Percentiles rank a stretch among this genome's conserved stretches.
These are phyloP conservation scores for Lepidocyrtoides sp. DNA, from an alignment of 2,888 invertebrate species.

Conservation along the genomic window DNA sequence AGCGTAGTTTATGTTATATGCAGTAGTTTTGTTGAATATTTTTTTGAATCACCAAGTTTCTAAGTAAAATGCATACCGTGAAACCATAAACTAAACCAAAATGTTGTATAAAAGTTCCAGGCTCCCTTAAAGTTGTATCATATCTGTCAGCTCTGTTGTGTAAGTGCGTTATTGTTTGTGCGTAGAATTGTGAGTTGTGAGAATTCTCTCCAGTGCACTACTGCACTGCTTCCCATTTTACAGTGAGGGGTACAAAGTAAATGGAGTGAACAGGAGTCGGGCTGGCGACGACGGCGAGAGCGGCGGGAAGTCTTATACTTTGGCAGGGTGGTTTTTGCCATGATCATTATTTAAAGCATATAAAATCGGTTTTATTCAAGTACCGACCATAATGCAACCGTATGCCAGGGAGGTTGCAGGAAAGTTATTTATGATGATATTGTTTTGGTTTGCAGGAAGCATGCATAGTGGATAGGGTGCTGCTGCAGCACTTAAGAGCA, in stretches of 20 bases:
- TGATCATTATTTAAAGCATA: slow-evolving; percentile 77
- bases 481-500: slow-evolving; percentile 35
- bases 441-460: slow-evolving; percentile 76
- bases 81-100: slow-evolving; percentile 47
- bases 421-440: slow-evolving; percentile 73
- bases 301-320: slow-evolving; percentile 70
- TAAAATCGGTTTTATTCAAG: slow-evolving; percentile 68
- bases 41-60: slow-evolving; percentile 33
- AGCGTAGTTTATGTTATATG: slow-evolving; percentile 10
- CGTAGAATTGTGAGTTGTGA: slow-evolving; percentile 21
- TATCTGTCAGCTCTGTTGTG: background rate
- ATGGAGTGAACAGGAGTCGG: slow-evolving; percentile 72
- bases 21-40: background rate
- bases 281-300: slow-evolving; percentile 72
- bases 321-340: slow-evolving; percentile 68
- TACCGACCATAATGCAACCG: slow-evolving; percentile 69
- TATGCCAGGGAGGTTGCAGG: slow-evolving; percentile 71
- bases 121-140: background rate
- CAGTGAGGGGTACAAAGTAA: slow-evolving; percentile 51
- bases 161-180: slow-evolving; percentile 53
- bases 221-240: background rate
- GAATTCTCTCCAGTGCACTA: background rate
- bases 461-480: slow-evolving; percentile 52
- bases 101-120: slow-evolving; percentile 20
- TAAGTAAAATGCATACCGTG: background rate